phyloP scores from a whole-genome alignment of 2,888 invertebrate species.

The Torymus texanus region DNA sequence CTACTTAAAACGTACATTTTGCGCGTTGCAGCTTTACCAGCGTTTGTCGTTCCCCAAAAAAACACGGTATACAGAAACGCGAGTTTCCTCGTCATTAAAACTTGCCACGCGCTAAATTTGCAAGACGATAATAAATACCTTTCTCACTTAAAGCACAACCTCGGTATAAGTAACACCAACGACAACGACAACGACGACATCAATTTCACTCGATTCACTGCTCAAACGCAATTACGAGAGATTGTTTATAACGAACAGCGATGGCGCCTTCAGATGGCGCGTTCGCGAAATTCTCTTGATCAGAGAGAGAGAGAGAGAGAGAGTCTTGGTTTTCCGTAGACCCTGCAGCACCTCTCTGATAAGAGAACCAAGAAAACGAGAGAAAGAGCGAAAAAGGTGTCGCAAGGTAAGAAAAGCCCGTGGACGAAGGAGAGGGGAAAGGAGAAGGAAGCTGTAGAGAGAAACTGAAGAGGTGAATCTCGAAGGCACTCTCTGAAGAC shows the following conservation, averaged over 20 bases:
- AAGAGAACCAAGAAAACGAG: not conserved
- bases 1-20: no score
- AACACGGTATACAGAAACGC: no score
- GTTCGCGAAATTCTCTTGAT: conserved; percentile 15
- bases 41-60: no score
- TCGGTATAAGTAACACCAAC: no score
- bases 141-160: not conserved
- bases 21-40: no score
- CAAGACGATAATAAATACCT: conserved; percentile 12
- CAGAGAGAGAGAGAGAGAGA: not conserved
- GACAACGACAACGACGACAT: no score
- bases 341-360: not conserved
- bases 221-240: conserved; percentile 10
- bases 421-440: not conserved
- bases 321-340: not conserved
- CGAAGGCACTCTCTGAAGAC: conserved; percentile 41
- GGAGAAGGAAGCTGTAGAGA: not conserved
- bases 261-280: not conserved
- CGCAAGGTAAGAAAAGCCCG: not conserved
- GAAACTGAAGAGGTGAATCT: not conserved
- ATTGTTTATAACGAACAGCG: conserved; percentile 20
- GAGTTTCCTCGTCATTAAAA: no score
- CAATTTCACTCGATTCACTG: conserved; percentile 15
- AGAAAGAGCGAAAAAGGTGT: conserved; percentile 1
- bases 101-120: not conserved